phyloP scores from a whole-genome alignment of 2,113 vertebrate genomes.

The Talpa occidentalis region DNA sequence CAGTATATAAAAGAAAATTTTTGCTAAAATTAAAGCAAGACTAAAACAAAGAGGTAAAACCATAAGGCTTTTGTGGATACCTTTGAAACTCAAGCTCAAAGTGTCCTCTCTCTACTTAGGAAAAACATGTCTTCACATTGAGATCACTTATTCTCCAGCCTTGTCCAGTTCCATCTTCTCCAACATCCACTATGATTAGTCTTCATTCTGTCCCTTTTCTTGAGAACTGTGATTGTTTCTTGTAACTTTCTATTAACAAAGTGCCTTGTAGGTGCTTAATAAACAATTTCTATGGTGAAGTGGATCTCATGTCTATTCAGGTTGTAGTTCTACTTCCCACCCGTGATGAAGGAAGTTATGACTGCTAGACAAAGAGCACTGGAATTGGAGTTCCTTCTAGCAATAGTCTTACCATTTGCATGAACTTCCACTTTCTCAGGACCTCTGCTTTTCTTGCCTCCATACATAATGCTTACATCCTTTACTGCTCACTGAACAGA shows the following conservation, averaged over 20 bases:
- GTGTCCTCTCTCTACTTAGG: neutral
- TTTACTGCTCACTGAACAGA: neutral
- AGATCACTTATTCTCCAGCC: neutral
- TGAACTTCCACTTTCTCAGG: neutral
- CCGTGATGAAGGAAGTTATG: neutral
- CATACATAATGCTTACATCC: neutral
- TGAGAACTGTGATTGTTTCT: neutral
- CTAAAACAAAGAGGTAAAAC: conserved; percentile 31
- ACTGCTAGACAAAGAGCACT: neutral
- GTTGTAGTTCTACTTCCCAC: neutral
- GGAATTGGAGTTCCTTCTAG: neutral
- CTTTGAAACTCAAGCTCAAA: conserved; percentile 12
- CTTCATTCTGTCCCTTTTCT: neutral
- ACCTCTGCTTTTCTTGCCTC: neutral
- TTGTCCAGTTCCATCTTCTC: neutral
- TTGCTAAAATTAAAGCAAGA: conserved; percentile 44
- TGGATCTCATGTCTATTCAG: neutral
- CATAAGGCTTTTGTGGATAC: neutral
- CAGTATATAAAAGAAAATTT: neutral
- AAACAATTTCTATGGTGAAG: neutral
- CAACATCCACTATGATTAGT: neutral
- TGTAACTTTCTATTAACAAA: neutral
- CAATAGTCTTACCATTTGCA: neutral
- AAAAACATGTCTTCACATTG: neutral
- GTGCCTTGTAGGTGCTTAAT: neutral